Evolutionary conservation across 1,140 invertebrate genomes (phyloP), one percentile per base, ranked within the genome.

Genomic region (Belonocnema kinseyi): DNA sequence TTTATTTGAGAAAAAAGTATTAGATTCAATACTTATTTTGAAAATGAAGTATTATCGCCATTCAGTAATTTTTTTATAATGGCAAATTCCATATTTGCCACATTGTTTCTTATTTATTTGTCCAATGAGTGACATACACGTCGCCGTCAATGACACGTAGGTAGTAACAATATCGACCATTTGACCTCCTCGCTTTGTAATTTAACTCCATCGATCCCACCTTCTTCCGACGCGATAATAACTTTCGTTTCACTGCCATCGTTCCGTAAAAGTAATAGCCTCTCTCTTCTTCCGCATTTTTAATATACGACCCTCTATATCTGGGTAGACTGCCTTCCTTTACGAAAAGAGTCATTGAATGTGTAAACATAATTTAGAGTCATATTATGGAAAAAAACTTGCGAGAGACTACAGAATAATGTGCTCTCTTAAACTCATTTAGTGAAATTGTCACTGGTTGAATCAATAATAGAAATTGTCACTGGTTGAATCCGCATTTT

Each of bases 151-250:
- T 81, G 81, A 80, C 78, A 81, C 75, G 79, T 81, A 81, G 81
- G 79, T 81, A 81, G 81, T 78, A 2, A 52, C 75, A 80, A 77
- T 84, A 82, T 84, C 81, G 83, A 84, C 83, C 78, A 82, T 84
- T 82, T 80, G 77, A 82, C 81, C 81, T 81, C 81, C 83, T 80
- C 83, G 81, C 81, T 84, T 80, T 82, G 81, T 81, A 84, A 83
- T 73, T 78, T 80, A 83, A 82, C 80, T 82, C 79, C 82, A 84
- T 84, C 81, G 83, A 84, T 84, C 81, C 81, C 79, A 80, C 80
- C 81, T 85, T 84, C 80, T 85, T 83, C 81, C 81, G 83, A 77
- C 80, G 83, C 80, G 82, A 79, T 84, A 84, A 84, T 84, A 84
- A 82, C 80, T 81, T 84, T 84, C 81, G 83, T 84, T 84, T 82